Percentiles rank a stretch among this genome's conserved stretches.
Conservation (phyloP, 2,113 vertebrate species). For the Notiomystis cincta region DNA sequence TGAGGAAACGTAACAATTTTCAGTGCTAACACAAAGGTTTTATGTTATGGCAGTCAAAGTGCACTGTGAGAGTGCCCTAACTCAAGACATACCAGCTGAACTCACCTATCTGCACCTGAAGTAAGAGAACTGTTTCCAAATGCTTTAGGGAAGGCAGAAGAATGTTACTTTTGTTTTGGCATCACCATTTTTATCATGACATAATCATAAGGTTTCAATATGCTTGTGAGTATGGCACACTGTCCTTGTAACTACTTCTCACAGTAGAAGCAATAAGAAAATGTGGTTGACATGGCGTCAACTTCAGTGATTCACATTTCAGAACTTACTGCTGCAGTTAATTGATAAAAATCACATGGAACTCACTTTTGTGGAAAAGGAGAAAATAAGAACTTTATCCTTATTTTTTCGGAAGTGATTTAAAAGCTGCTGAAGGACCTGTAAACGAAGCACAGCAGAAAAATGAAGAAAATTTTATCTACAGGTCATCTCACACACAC, state of each 20-base stretch:
- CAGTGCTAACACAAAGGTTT: background rate
- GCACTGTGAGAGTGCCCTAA: background rate
- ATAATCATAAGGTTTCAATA: background rate
- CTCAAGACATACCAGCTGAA: background rate
- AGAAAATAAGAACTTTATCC: conserved; percentile 94
- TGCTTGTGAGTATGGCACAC: background rate
- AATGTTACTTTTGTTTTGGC: background rate
- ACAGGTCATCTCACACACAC: background rate
- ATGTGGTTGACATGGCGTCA: background rate
- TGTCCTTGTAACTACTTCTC: background rate
- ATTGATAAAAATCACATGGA: background rate
- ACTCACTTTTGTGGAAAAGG: conserved; percentile 92
- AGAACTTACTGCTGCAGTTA: background rate
- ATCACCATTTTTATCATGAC: background rate
- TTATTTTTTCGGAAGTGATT: conserved; percentile 83
- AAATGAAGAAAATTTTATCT: background rate
- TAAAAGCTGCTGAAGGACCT: conserved; percentile 92
- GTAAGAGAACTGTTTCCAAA: background rate
- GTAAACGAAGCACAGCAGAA: conserved; percentile 39
- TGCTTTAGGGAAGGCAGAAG: background rate
- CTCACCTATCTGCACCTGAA: background rate
- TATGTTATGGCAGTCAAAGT: background rate
- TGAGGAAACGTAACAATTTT: background rate
- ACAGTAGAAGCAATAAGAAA: background rate
- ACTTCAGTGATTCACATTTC: background rate